Percentiles rank a stretch among this genome's conserved stretches.
phyloP scores from a whole-genome alignment of 1,140 invertebrate genomes.

The Drosophila simulans region DNA sequence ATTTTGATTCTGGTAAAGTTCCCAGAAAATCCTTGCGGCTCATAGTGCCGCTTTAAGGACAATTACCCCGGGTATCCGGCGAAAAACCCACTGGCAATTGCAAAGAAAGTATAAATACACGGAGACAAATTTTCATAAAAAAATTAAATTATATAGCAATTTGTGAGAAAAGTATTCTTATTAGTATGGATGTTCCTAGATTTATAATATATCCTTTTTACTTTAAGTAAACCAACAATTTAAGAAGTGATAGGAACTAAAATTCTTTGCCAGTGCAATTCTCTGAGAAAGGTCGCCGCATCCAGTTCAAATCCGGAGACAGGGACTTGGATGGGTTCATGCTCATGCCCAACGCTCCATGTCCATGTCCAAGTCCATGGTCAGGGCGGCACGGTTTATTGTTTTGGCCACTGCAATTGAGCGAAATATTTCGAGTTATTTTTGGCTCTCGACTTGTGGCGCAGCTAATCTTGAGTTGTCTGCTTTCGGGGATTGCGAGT shows the following conservation, averaged over 20 bases:
- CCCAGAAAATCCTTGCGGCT: slow-evolving; percentile 22
- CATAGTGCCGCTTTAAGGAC: slow-evolving; percentile 38
- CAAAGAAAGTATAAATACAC: slow-evolving; percentile 34
- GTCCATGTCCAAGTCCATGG: slow-evolving; percentile 56
- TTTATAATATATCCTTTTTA: too few species aligned
- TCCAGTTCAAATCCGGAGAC: slow-evolving; percentile 18
- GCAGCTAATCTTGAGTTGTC: slow-evolving; percentile 76
- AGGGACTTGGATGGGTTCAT: slow-evolving; percentile 36
- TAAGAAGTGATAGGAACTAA: not conserved
- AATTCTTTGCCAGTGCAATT: slow-evolving; percentile 1
- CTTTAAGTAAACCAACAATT: too few species aligned
- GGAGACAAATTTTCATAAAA: not conserved
- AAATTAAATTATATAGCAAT: too few species aligned
- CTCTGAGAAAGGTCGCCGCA: slow-evolving; percentile 4
- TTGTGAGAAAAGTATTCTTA: too few species aligned
- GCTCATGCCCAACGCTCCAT: slow-evolving; percentile 42
- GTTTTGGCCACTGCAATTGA: slow-evolving; percentile 70
- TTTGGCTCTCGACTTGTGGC: slow-evolving; percentile 67
- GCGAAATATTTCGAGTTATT: slow-evolving; percentile 66
- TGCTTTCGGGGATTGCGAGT: slow-evolving; percentile 57
- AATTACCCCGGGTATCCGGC: slow-evolving; percentile 21
- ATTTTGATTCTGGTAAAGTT: slow-evolving; percentile 18
- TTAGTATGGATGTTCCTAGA: too few species aligned
- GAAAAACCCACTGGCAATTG: slow-evolving; percentile 8
- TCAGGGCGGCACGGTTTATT: slow-evolving; percentile 70